Conservation (phyloP, 2,797 vertebrate genomes). For the Triplophysa bombifrons region DNA sequence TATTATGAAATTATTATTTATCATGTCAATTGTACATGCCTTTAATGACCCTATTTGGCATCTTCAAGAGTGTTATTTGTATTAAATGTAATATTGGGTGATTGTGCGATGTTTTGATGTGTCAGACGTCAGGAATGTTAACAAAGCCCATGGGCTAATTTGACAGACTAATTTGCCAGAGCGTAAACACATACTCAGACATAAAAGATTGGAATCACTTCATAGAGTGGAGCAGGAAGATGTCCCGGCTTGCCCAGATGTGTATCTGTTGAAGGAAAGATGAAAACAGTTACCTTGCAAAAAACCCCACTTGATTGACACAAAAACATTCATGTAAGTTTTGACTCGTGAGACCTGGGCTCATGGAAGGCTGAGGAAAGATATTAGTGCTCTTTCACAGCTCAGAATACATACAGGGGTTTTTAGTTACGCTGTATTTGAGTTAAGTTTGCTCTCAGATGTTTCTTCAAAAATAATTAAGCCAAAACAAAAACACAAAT, state of each 20-base stretch:
- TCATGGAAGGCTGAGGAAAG: not conserved
- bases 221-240: slow-evolving; percentile 45
- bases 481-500: not conserved
- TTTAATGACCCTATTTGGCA: slow-evolving; percentile 17
- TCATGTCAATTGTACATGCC: not conserved
- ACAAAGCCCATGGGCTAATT: slow-evolving; percentile 58
- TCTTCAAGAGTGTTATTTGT: slow-evolving; percentile 4
- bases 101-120: slow-evolving; percentile 48
- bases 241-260: slow-evolving; percentile 55
- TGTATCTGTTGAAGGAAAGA: slow-evolving; percentile 22
- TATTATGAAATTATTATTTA: slow-evolving; percentile 21
- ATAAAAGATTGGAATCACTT: slow-evolving; percentile 62
- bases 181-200: slow-evolving; percentile 64
- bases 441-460: not conserved
- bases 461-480: not conserved
- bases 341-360: not conserved
- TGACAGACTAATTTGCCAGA: slow-evolving; percentile 55
- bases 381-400: not conserved
- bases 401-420: not conserved
- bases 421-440: not conserved
- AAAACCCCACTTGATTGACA: not conserved
- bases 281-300: slow-evolving; percentile 34
- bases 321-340: not conserved
- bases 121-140: slow-evolving; percentile 49
- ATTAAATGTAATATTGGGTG: slow-evolving; percentile 40